Evolutionary conservation across 2,797 vertebrate species (phyloP), one percentile per base, ranked within the genome.

Genomic region (Neopelma chrysocephalum): DNA sequence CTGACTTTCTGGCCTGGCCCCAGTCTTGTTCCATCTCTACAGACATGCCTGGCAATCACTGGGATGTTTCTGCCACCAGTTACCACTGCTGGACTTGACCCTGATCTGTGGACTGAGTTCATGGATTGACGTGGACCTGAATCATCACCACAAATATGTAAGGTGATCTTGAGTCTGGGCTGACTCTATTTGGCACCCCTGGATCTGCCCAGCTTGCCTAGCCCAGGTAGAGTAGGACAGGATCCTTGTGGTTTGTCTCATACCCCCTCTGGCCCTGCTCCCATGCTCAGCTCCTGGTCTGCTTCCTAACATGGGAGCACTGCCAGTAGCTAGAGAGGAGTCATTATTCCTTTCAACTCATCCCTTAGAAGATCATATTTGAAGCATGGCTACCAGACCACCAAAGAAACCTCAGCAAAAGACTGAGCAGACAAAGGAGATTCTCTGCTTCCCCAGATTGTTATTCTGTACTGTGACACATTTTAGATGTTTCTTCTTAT

Each of bases 21-120:
- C 42, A 66, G 22, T 22, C 31, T 45, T 50, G 5, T 10, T 53
- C 9, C 8, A 20, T 48, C 29, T 14, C 34, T 76, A 4, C 4
- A 45, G 29, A 22, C 31, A 5, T 34, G 13, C 12, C 25, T 64
- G 18, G 9, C n/a, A 51, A n/a, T 36, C 0, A 0, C 22, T 11
- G 7, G 15, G 9, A 25, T 36, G 20, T 66, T 73, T 78, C 56
- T 50, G 56, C 58, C 29, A 34, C 25, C 6, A 23, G 10, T 66
- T 40, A 22, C 4, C 3, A 6, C 9, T 5, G 2, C 31, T 34
- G 7, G 36, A 47, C 36, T 77, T 78, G 56, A 71, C 13, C 3
- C 21, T 57, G 34, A 34, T 11, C 25, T 7, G 11, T 43, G 32
- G 10, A 29, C 68, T 88, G 22, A 47, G 70, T 60, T 69, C 27